Evolutionary conservation across 1,140 invertebrate genomes (phyloP), one percentile per base, ranked within the genome.

Genomic region (Ridgeia piscesae): DNA sequence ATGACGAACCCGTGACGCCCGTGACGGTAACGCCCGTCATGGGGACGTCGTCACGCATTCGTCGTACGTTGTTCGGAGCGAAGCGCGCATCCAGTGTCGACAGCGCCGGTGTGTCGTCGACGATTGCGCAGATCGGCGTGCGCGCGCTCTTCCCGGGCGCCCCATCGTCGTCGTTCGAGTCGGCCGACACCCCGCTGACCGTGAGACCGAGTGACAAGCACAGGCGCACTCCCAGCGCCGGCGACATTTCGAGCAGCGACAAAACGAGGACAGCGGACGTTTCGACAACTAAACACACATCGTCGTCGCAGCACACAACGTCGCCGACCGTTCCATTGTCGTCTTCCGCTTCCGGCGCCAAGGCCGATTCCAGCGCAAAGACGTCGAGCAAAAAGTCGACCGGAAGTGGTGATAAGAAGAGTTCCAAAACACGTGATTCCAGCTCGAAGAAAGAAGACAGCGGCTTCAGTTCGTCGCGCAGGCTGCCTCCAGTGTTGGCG

Each of bases 61-160:
- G 35, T n/a, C 33, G 91, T 34, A 34, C 33, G 34, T 34, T 91
- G 91, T 91, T 91, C 35, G 89, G 89, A 14, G 33, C 91, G 8
- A 91, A 91, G 91, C 91, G 91, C n/a, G 8, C 91, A 14, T 14
- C 11, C 14, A 91, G 91, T 42, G 91, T 91, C 35, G 91, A 91
- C 91, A 91, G 31, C n/a, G 8, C 91, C 33, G 89, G 33, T 33
- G 35, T 91, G 6, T 14, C 17, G 35, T 34, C 35, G 6, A n/a
- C 33, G 35, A 48, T 48, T 14, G 91, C 33, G 11, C 33, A 91
- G 91, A 34, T 42, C 33, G 91, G 91, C 33, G n/a, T 91, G 14
- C 89, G 34, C 9, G 89, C 89, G 89, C 0, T 34, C 89, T 33
- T 33, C 11, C n/a, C 27, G 11, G 89, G 89, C 8, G 89, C 89